Conservation (phyloP, 1,140 invertebrate genomes). For the Pollicipes pollicipes region DNA sequence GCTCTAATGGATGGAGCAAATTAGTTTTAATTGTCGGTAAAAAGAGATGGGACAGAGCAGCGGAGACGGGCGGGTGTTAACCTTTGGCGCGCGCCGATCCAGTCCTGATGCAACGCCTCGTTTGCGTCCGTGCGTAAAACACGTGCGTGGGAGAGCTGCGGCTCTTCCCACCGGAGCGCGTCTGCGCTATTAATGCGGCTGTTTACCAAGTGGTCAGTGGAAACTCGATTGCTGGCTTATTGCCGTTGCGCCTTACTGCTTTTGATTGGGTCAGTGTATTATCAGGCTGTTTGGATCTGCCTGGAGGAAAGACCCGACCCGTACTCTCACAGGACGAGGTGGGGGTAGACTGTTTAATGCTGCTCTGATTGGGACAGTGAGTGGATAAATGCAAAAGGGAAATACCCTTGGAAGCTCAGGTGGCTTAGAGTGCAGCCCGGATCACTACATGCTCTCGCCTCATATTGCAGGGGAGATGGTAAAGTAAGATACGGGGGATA, state of each 20-base stretch:
- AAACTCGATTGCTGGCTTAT: not conserved
- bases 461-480: too few relatives aligned
- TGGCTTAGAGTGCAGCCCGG: too few relatives aligned
- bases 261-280: too few relatives aligned
- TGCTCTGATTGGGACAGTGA: not conserved
- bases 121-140: not conserved
- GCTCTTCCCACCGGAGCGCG: not conserved
- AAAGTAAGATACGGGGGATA: too few relatives aligned
- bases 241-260: not conserved
- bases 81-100: too few relatives aligned
- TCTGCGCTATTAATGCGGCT: not conserved
- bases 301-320: too few relatives aligned
- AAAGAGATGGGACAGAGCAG: not conserved
- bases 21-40: conserved; percentile 2
- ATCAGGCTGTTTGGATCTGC: too few relatives aligned
- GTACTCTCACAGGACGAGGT: not conserved
- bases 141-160: not conserved
- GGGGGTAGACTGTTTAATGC: not conserved
- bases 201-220: not conserved
- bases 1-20: not conserved
- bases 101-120: not conserved
- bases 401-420: not conserved
- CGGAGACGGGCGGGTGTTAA: not conserved
- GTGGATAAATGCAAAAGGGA: not conserved
- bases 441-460: too few relatives aligned